phyloP scores from a whole-genome alignment of 1,140 invertebrate species.

The Melipona quadrifasciata region DNA sequence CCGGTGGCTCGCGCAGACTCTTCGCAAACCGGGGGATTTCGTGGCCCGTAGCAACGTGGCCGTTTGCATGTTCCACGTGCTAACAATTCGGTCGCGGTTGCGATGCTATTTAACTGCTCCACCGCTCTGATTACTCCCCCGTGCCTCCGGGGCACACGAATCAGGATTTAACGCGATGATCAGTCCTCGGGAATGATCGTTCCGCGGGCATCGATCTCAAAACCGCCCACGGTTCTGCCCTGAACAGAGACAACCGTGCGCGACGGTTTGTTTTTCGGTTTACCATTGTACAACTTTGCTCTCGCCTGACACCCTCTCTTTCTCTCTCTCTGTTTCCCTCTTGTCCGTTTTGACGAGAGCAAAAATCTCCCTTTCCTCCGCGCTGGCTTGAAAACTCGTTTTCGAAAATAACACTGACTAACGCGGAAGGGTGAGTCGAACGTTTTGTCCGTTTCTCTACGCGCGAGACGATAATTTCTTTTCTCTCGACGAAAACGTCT shows the following conservation, averaged over 20 bases:
- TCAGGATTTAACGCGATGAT: constrained; percentile 75
- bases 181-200: constrained; percentile 71
- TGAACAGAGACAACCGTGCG: constrained; percentile 40
- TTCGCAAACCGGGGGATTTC: constrained; percentile 67
- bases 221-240: constrained; percentile 55
- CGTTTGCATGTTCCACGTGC: constrained; percentile 75
- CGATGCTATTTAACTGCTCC: constrained; percentile 77
- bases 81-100: constrained; percentile 78
- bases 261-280: constrained; percentile 46
- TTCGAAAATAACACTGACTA: too few relatives aligned
- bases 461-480: background rate
- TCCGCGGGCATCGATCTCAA: constrained; percentile 62
- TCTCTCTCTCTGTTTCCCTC: too few relatives aligned
- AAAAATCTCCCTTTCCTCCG: too few relatives aligned
- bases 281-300: constrained; percentile 40
- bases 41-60: constrained; percentile 67
- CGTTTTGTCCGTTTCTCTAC: background rate
- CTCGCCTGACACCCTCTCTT: too few relatives aligned
- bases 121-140: constrained; percentile 75
- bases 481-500: too few relatives aligned
- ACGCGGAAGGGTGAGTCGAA: too few relatives aligned
- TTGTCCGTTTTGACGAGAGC: background rate
- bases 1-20: constrained; percentile 63
- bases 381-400: too few relatives aligned
- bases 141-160: constrained; percentile 61